Percentiles rank a stretch among this genome's conserved stretches.
These are phyloP conservation scores for Dasypus novemcinctus DNA, from an alignment of 2,113 vertebrate genomes.

Conservation along the genomic window DNA sequence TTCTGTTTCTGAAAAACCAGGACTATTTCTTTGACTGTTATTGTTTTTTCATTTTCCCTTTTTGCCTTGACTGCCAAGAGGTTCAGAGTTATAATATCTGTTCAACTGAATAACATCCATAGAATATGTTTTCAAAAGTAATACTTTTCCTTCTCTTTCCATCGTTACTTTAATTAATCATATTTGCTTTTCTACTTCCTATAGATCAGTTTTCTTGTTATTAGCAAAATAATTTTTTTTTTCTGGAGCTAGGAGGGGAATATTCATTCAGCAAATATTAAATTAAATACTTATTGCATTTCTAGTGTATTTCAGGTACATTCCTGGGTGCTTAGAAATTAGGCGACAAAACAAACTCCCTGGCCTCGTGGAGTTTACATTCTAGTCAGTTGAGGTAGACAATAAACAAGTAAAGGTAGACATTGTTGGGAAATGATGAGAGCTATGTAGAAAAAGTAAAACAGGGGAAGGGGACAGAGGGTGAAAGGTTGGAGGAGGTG, in stretches of 20 bases:
- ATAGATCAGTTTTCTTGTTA: not conserved
- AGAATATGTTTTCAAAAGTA: not conserved
- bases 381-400: not conserved
- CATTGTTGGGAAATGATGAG: not conserved
- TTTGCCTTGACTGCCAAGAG: constrained; percentile 24
- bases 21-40: not conserved
- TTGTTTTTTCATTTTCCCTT: not conserved
- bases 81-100: not conserved
- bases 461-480: not conserved
- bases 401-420: not conserved
- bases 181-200: not conserved
- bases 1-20: not conserved
- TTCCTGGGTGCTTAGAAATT: not conserved
- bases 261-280: not conserved
- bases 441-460: not conserved
- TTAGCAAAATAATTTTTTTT: not conserved
- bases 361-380: not conserved
- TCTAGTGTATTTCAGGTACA: not conserved
- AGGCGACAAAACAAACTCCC: not conserved
- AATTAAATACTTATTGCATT: not conserved
- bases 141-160: not conserved
- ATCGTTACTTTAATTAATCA: not conserved
- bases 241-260: not conserved
- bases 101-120: not conserved
- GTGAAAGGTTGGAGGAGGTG: rapidly evolving